Evolutionary conservation across 1,140 invertebrate species (phyloP), one percentile per base, ranked within the genome.

Genomic region (Aphelinus atriplicis): DNA sequence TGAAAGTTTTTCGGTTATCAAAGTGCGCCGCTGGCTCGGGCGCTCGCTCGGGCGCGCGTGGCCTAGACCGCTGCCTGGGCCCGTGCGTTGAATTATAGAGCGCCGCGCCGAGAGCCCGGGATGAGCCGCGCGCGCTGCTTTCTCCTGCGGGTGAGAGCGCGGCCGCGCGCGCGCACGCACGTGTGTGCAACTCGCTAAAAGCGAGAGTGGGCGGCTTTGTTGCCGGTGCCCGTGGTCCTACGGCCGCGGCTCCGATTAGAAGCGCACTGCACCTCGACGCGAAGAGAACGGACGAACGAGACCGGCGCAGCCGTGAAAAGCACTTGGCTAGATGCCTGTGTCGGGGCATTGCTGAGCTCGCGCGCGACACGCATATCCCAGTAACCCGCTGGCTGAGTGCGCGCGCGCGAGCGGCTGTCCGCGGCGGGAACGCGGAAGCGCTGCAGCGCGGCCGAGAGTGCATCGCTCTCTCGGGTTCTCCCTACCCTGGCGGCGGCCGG

Each of bases 1-100:
- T 83, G 82, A 84, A 84, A 84, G 82, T 82, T 84, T 82, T 80
- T 82, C 65, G 73, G 80, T 78, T 83, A 84, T 83, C 82, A 77
- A 83, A 81, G 26, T 26, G 26, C 26, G 26, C 26, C 26, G 26
- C 26, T 26, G 26, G 26, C 26, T 26, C 26, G 26, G 26, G 26
- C 26, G 26, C 26, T 26, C 26, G 26, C 26, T 26, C 26, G 26
- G 79, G 79, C 77, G 64, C 26, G 51, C 79, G 76, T 80, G 82
- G 80, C 83, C 82, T 84, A 84, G 82, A 84, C 81, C 81, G 78
- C 80, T 26, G 26, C 26, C 26, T 26, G 26, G 26, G 26, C 26
- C 26, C 26, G 26, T 26, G 26, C 26, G 26, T 26, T 26, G 26
- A 26, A 26, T 26, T 26, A 26, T 26, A 26, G 26, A 26, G 26